Evolutionary conservation across 2,888 invertebrate species (phyloP).

Genomic region (Stictocephala bisonia): DNA sequence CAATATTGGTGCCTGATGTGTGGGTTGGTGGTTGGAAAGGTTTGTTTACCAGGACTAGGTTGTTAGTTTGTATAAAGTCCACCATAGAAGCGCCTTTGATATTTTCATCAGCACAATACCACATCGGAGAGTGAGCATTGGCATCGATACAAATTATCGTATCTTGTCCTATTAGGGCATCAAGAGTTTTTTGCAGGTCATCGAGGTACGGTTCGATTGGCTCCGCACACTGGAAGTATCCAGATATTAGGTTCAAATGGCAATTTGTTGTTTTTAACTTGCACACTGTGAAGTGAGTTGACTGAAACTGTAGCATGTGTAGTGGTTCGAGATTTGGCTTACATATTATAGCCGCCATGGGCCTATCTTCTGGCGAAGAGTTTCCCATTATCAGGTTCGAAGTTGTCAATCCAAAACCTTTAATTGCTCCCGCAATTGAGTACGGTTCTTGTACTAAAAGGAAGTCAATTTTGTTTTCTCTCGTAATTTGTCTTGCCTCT

Average conservation of each 20-base stretch:
- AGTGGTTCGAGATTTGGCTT: neutral
- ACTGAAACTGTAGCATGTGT: neutral
- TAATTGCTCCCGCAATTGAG: neutral
- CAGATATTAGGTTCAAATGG: neutral
- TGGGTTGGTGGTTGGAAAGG: neutral
- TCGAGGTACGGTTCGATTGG: neutral
- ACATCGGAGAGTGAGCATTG: neutral
- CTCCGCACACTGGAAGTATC: slow-evolving; percentile 3
- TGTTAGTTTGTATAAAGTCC: neutral
- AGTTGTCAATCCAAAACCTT: neutral
- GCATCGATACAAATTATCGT: slow-evolving; percentile 8
- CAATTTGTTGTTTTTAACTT: neutral
- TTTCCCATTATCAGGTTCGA: neutral
- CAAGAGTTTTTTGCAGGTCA: neutral
- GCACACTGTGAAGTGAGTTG: neutral
- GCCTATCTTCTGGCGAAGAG: neutral
- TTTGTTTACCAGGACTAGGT: neutral
- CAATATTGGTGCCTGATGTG: slow-evolving; percentile 9
- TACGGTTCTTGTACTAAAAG: slow-evolving; percentile 17
- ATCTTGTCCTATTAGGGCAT: no score
- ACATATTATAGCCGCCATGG: neutral
- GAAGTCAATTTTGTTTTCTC: neutral
- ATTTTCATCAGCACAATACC: slow-evolving; percentile 12
- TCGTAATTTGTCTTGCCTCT: neutral
- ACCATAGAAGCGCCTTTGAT: neutral